Conservation (phyloP, 2,113 vertebrate species). For the Pomatostomus ruficeps region DNA sequence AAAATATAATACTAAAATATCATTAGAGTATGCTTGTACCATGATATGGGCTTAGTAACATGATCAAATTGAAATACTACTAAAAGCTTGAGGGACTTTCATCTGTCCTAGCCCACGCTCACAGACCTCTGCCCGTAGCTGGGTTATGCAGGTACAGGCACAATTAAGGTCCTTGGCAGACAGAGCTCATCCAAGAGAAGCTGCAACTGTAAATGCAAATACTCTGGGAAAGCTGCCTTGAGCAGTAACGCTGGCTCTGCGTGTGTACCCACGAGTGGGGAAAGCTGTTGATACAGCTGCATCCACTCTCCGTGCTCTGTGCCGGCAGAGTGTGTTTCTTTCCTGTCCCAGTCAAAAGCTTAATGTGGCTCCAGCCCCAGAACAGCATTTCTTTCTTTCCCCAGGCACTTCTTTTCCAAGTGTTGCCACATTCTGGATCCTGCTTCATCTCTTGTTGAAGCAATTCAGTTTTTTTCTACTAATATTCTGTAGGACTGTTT, state of each 20-base stretch:
- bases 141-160: neutral
- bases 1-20: neutral
- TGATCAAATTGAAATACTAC: neutral
- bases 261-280: neutral
- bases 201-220: neutral
- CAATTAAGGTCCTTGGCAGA: neutral
- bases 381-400: neutral
- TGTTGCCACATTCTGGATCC: neutral
- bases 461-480: neutral
- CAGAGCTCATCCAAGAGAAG: neutral
- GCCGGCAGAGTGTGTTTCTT: neutral
- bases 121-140: rapidly evolving
- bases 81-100: neutral
- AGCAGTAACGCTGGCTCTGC: neutral
- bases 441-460: slow-evolving; percentile 1
- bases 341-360: neutral
- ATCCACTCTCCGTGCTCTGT: neutral
- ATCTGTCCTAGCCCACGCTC: neutral
- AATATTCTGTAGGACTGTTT: neutral
- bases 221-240: neutral
- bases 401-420: neutral
- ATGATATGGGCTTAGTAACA: neutral
- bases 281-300: slow-evolving; percentile 42
- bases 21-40: neutral
- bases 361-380: neutral